phyloP scores from a whole-genome alignment of 1,140 invertebrate genomes.

The Bombyx mori region DNA sequence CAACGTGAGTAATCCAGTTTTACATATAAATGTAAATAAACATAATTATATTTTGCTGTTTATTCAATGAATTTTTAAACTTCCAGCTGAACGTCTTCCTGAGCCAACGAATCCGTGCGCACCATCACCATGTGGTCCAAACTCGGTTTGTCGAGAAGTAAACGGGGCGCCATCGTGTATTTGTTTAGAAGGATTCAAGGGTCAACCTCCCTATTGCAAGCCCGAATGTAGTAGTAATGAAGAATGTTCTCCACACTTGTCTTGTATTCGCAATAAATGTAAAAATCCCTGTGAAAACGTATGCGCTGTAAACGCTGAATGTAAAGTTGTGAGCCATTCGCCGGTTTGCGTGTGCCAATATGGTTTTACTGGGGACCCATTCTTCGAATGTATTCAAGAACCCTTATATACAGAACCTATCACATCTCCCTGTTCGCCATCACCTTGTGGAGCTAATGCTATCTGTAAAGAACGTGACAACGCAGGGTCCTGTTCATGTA shows the following conservation, averaged over 20 bases:
- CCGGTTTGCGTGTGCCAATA: constrained; percentile 79
- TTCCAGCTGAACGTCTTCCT: constrained; percentile 51
- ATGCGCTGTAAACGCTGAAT: constrained; percentile 80
- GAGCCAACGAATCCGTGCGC: constrained; percentile 77
- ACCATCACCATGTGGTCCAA: constrained; percentile 86
- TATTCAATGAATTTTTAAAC: constrained; percentile 6
- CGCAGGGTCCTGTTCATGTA: constrained; percentile 77
- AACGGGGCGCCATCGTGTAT: constrained; percentile 82
- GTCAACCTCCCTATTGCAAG: constrained; percentile 82
- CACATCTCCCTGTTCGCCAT: constrained; percentile 74
- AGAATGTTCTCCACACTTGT: constrained; percentile 80
- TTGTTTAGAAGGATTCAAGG: constrained; percentile 83
- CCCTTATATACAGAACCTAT: constrained; percentile 40
- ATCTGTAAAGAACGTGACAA: constrained; percentile 77
- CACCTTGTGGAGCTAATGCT: constrained; percentile 81
- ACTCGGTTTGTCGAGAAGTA: constrained; percentile 82
- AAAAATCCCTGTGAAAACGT: constrained; percentile 79
- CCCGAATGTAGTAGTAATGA: constrained; percentile 83
- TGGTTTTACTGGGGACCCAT: constrained; percentile 77
- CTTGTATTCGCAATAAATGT: constrained; percentile 82
- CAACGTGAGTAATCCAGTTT: constrained; percentile 63
- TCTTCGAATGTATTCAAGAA: constrained; percentile 72
- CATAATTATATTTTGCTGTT: neutral
- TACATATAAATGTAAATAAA: neutral
- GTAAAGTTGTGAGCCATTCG: constrained; percentile 82